Evolutionary conservation across 1,140 invertebrate species (phyloP).

Genomic region (Trigoniulus corallinus): DNA sequence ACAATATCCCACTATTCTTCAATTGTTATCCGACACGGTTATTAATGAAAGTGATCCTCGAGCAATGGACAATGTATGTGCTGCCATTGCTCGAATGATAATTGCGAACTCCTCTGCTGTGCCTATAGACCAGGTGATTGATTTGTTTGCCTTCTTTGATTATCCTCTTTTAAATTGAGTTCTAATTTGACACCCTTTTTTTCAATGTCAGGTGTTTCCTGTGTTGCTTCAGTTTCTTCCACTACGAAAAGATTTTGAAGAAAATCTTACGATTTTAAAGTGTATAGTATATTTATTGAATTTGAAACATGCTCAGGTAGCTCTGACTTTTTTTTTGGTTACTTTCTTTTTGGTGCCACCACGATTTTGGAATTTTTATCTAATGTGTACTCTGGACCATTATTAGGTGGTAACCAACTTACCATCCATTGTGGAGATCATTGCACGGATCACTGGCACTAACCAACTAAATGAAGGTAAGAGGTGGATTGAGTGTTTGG

Average conservation of each 20-base stretch:
- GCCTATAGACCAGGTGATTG: conserved; percentile 41
- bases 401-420: background rate
- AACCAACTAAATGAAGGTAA: background rate
- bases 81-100: conserved; percentile 54
- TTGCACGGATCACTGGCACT: background rate
- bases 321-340: background rate
- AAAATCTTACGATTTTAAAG: conserved; percentile 49
- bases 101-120: conserved; percentile 40
- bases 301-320: conserved; percentile 29
- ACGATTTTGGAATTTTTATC: background rate
- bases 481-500: too few species aligned
- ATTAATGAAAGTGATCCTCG: conserved; percentile 39
- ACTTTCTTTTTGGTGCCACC: background rate
- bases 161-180: background rate
- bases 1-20: conserved; percentile 42
- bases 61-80: conserved; percentile 58
- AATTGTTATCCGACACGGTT: conserved; percentile 42
- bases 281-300: conserved; percentile 43
- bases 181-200: conserved; percentile 10
- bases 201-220: conserved; percentile 40
- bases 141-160: conserved; percentile 8
- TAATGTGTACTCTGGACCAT: too few species aligned
- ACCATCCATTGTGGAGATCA: background rate
- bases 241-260: conserved; percentile 52
- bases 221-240: conserved; percentile 52